Conservation (phyloP, 1,140 invertebrate genomes). For the Hycleus cichorii region DNA sequence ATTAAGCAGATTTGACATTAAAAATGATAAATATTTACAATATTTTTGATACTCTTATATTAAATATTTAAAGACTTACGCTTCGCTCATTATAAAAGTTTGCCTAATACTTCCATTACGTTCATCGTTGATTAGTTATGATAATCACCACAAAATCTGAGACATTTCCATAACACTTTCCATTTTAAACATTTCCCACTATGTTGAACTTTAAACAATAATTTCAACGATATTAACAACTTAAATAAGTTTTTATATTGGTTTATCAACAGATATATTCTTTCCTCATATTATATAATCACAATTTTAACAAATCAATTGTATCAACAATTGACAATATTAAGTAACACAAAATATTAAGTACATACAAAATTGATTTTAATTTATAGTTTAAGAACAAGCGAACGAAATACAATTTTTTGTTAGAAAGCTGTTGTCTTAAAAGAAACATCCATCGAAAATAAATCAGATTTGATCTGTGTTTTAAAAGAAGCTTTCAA, state of each 20-base stretch:
- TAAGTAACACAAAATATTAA: too few relatives aligned
- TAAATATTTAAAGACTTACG: constrained; percentile 6
- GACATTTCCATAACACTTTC: not conserved
- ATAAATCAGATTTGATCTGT: not conserved
- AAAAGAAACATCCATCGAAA: too few relatives aligned
- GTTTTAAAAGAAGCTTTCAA: not conserved
- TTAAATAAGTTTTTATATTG: constrained; percentile 3
- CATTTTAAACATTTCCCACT: not conserved
- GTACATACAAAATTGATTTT: too few relatives aligned
- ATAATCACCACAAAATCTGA: too few relatives aligned
- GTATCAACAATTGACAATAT: too few relatives aligned
- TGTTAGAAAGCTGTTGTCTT: too few relatives aligned
- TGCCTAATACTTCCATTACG: constrained; percentile 10
- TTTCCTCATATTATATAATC: too few relatives aligned
- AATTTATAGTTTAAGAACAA: too few relatives aligned
- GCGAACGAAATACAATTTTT: too few relatives aligned
- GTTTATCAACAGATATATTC: too few relatives aligned
- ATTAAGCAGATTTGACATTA: constrained; percentile 3
- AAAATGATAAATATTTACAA: constrained; percentile 1
- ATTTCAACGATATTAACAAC: not conserved
- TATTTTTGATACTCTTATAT: not conserved
- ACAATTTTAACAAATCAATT: too few relatives aligned
- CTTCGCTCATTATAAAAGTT: constrained; percentile 1
- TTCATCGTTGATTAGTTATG: constrained; percentile 8
- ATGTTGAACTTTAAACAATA: not conserved